These are phyloP conservation scores for Notolabrus celidotus DNA, from an alignment of 2,797 vertebrate genomes.

Conservation along the genomic window DNA sequence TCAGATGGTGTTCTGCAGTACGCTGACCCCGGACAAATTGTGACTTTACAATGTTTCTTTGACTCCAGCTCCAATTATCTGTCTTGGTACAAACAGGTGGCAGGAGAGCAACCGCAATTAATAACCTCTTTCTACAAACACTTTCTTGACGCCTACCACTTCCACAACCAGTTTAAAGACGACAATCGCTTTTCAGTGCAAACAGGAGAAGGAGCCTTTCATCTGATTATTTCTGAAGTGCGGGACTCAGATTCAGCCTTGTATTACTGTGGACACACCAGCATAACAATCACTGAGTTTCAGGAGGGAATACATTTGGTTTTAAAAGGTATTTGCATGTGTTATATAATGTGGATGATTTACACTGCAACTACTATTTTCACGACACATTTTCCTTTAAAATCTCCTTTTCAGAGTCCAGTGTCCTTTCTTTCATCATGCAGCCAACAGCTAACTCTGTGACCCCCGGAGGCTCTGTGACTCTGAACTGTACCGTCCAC, in stretches of 20 bases:
- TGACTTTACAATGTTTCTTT: slow-evolving; percentile 53
- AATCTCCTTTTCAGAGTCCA: slow-evolving; percentile 38
- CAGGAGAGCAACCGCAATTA: slow-evolving; percentile 45
- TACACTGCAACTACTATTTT: neutral
- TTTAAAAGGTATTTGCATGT: slow-evolving; percentile 40
- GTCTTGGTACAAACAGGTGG: slow-evolving; percentile 62
- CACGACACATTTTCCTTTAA: neutral
- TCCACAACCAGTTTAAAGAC: slow-evolving; percentile 36
- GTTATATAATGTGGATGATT: neutral
- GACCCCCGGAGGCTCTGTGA: slow-evolving; percentile 40
- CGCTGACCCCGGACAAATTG: slow-evolving; percentile 34
- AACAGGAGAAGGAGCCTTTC: neutral
- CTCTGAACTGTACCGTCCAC: neutral
- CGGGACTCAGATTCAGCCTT: slow-evolving; percentile 44
- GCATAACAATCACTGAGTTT: slow-evolving; percentile 5
- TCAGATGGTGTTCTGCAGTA: slow-evolving; percentile 48
- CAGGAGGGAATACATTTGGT: slow-evolving; percentile 27
- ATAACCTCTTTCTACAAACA: slow-evolving; percentile 39
- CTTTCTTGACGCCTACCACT: accelerated
- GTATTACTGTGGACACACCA: slow-evolving; percentile 55
- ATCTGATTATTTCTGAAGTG: slow-evolving; percentile 49
- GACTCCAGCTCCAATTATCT: neutral
- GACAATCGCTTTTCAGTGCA: slow-evolving; percentile 34
- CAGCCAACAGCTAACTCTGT: slow-evolving; percentile 28
- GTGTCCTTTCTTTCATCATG: slow-evolving; percentile 35